Base-by-base conservation (phyloP, 2,113 vertebrate species). In the Isichthys henryi region DNA sequence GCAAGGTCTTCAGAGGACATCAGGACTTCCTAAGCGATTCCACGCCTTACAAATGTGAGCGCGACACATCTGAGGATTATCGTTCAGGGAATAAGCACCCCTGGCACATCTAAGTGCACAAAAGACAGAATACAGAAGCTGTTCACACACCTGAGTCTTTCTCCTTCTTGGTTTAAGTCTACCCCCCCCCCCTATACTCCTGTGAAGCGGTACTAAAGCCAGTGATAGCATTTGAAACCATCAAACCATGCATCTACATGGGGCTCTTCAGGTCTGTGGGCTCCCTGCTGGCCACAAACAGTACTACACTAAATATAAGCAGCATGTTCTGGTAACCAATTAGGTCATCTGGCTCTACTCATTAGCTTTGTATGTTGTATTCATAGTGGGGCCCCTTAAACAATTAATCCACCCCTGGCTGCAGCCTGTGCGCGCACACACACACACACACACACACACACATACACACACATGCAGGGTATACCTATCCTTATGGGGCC, bases 111-210 rank as follows among this genome's bases (percentile, higher is more conserved):
- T 13, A 80, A 89, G 21, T 82, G 88, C 84, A 70, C 90, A 93
- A 91, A 89, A 88, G 90, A 90, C 88, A 86, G 89, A 49, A 27
- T 49, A 82, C 49, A 89, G 74, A 89, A 56, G 88, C 48, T 49
- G 74, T 89, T 84, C 62, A 90, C 88, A 90, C 11, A 86, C 90
- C 91, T 82, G 52, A 43, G 90, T 43, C 56, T 74, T 15, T 87
- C 74, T 89, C 88, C 90, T 91, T 91, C 90, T 92, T 92, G 91
- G 93, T 91, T 90, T 90, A 89, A 91, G 88, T n/a, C 23, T 23
- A 9, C 58, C 23, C 23, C 56, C 50, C 13, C 10, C 23, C 50
- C 50, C 50, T 15, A 52, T 62, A 66, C 2, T 27, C 58, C 58
- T 66, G 58, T n/a, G 58, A 66, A 88, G 23, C 15, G 6, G 43